Evolutionary conservation across 2,888 invertebrate species (phyloP), one percentile per base, ranked within the genome.

Genomic region (Drosophila setosimentum): DNA sequence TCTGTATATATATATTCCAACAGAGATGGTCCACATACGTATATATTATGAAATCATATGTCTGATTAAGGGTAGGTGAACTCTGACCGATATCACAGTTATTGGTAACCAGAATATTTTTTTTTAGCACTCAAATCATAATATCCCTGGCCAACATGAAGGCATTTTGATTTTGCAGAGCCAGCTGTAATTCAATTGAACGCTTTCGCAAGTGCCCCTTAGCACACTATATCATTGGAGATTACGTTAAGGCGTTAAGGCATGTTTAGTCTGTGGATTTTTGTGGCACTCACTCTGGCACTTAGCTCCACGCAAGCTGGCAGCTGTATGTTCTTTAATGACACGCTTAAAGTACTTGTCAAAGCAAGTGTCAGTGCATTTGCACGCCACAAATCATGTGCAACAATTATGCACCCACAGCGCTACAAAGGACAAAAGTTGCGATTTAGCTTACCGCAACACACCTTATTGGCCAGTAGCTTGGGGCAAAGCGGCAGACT

Each of bases 301-400:
- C 10, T 53, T n/a, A 10, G 30, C 29, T n/a, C 60, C 51, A 16
- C 32, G 2, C 32, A 35, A 18, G 24, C 24, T 10, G 21, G 27
- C 32, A 27, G 3, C n/a, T 48, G 63, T 37, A 37, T 57, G 18
- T 33, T 27, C 40, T 21, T 55, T 59, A 24, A 24, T 3, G 42
- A 50, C 49, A 60, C 64, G 50, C 59, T 69, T 64, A 59, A 49
- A 64, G 51, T 64, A 79, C 61, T 80, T 78, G 76, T 59, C 60
- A 50, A 59, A 29, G n/a, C 54, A 73, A 62, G 66, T 78, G 76
- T 62, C 65, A 80, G 65, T 63, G 53, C 69, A 70, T 82, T 82
- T 73, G 63, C 78, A 68, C 61, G 55, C 58, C 67, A 64, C 65
- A 82, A 80, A 74, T 80, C 68, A 78, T 55, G n/a, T 29, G 32